phyloP scores from a whole-genome alignment of 2,888 invertebrate species.

The Epistrophe eligans region DNA sequence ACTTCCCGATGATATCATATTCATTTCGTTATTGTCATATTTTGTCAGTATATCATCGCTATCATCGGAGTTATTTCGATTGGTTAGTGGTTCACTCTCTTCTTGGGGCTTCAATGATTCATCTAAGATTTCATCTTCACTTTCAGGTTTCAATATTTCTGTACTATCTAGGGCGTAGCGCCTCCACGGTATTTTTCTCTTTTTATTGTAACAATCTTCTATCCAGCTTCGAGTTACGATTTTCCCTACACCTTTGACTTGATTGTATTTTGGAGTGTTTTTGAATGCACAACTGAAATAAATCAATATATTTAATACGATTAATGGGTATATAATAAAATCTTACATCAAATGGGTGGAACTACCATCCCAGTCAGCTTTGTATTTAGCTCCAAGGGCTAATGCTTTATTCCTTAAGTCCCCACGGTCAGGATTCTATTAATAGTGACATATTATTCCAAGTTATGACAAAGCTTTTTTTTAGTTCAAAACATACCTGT shows the following conservation, averaged over 20 bases:
- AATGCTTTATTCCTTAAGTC: constrained; percentile 88
- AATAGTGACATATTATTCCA: background rate
- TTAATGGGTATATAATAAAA: background rate
- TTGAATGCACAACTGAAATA: constrained; percentile 92
- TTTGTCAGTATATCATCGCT: constrained; percentile 40
- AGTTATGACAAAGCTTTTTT: background rate
- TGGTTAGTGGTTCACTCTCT: background rate
- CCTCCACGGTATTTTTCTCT: constrained; percentile 84
- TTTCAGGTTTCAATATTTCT: constrained; percentile 79
- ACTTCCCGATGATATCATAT: constrained; percentile 78
- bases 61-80: constrained; percentile 1
- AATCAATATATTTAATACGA: background rate
- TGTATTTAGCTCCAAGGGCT: constrained; percentile 92
- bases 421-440: constrained; percentile 90
- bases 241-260: constrained; percentile 87
- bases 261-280: constrained; percentile 94
- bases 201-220: constrained; percentile 86
- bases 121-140: constrained; percentile 82
- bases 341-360: constrained; percentile 95
- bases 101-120: constrained; percentile 76
- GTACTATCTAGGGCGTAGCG: constrained; percentile 81
- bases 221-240: constrained; percentile 92
- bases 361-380: constrained; percentile 88
- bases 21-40: constrained; percentile 16
- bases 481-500: constrained; percentile 78